A percentile compares a stretch with the other conserved stretches of the same genome.
phyloP scores from a whole-genome alignment of 2,797 vertebrate species.

The Tangara arthus region DNA sequence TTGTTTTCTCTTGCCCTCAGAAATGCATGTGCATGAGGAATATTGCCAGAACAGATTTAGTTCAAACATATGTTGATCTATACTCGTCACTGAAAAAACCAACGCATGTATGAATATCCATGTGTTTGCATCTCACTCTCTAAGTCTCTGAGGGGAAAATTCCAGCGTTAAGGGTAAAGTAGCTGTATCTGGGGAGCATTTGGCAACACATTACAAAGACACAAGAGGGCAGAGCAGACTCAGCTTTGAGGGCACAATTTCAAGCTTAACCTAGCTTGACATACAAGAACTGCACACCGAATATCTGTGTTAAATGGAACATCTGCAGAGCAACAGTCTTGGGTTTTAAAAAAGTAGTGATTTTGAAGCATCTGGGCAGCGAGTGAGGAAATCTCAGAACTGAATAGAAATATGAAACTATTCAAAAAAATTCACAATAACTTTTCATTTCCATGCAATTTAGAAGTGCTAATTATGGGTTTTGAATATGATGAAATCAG shows the following conservation, averaged over 20 bases:
- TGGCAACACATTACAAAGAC: conserved; percentile 8
- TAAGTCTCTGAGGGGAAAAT: neutral
- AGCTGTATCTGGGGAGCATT: neutral
- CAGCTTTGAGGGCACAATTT: neutral
- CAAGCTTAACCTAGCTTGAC: neutral
- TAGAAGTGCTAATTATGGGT: neutral
- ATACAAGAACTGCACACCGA: neutral
- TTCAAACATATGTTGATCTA: neutral
- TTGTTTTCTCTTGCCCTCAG: neutral
- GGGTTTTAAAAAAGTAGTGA: neutral
- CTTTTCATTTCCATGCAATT: neutral
- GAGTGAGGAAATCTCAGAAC: neutral
- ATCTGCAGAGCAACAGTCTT: neutral
- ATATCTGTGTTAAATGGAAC: neutral
- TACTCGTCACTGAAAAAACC: neutral
- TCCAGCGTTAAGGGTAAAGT: neutral
- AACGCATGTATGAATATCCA: neutral
- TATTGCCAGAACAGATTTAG: neutral
- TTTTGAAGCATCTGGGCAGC: neutral
- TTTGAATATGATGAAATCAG: neutral
- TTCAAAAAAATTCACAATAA: neutral
- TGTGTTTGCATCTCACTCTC: neutral
- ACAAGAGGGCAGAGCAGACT: conserved; percentile 57
- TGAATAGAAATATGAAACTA: neutral
- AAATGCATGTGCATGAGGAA: neutral